Evolutionary conservation across 1,140 invertebrate species (phyloP), one percentile per base, ranked within the genome.

Genomic region (Cryptotermes secundus): DNA sequence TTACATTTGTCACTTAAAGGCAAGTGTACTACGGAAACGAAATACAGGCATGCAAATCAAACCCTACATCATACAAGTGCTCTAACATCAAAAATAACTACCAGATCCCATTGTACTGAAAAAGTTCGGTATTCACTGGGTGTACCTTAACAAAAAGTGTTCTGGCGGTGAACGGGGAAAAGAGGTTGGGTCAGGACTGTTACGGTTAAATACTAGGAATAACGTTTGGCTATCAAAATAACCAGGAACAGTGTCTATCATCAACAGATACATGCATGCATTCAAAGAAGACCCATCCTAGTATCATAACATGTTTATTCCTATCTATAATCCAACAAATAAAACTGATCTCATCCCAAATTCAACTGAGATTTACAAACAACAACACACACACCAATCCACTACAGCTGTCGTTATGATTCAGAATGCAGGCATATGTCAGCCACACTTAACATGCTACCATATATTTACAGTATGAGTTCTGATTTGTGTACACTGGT

Each of bases 301-400:
- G 31, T 72, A 72, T 72, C 59, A n/a, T 31, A 72, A 72, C 59
- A 72, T 72, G 14, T 72, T 72, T 72, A 72, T 72, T 72, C 59
- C 59, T 72, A 72, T 31, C 59, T 72, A 72, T 26, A 72, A n/a
- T 72, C 3, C 26, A 72, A 72, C 59, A 72, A 72, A 72, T 72
- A 72, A 72, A 72, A 72, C 31, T n/a, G 31, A 72, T 72, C 19
- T 72, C 59, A 72, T 72, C 59, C 59, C 26, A 72, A 31, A 72
- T 31, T 72, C 26, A 72, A 72, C 59, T n/a, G 59, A n/a, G 59
- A 72, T 72, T 72, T 72, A 72, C 59, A 72, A 72, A 72, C 4
- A 72, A 31, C 12, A 59, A 12, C 12, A 59, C 53, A 59, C 26
- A 72, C 26, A 72, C 59, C 59, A 72, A 6, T 72, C 59, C 59